phyloP scores from a whole-genome alignment of 1,140 invertebrate genomes.

The Bradynema listronoti region DNA sequence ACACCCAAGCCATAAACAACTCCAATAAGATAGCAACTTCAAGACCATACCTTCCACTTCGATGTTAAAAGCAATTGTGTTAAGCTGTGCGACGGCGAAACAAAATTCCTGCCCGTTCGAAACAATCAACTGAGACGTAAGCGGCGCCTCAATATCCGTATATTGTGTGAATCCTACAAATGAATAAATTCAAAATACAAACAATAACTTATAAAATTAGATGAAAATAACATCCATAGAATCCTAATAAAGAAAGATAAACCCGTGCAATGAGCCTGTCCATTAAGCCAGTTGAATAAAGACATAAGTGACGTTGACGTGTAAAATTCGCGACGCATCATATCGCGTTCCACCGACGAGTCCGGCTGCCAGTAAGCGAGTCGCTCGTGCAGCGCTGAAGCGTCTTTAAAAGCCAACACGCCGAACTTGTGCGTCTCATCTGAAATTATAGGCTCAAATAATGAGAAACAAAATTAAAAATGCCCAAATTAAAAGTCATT shows the following conservation, averaged over 20 bases:
- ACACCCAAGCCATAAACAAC: no score
- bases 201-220: background rate
- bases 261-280: constrained; percentile 56
- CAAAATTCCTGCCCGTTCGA: constrained; percentile 46
- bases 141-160: constrained; percentile 41
- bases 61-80: constrained; percentile 57
- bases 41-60: constrained; percentile 36
- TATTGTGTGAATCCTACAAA: constrained; percentile 52
- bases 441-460: constrained; percentile 12
- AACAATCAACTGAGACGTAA: constrained; percentile 49
- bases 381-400: constrained; percentile 15
- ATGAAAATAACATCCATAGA: background rate
- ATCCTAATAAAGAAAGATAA: no score
- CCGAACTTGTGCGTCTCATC: constrained; percentile 43
- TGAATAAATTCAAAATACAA: background rate
- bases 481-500: no score
- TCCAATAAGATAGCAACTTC: no score
- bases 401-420: constrained; percentile 42
- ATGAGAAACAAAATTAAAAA: no score
- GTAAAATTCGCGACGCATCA: constrained; percentile 25
- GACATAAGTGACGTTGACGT: constrained; percentile 38
- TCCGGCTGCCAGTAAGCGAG: constrained; percentile 29
- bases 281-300: constrained; percentile 54
- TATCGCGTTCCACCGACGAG: constrained; percentile 27
- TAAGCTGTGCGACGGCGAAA: constrained; percentile 53